Evolutionary conservation across 92 coral and sea anemone species (phyloP).

Genomic region (Palythoa grandiflora): DNA sequence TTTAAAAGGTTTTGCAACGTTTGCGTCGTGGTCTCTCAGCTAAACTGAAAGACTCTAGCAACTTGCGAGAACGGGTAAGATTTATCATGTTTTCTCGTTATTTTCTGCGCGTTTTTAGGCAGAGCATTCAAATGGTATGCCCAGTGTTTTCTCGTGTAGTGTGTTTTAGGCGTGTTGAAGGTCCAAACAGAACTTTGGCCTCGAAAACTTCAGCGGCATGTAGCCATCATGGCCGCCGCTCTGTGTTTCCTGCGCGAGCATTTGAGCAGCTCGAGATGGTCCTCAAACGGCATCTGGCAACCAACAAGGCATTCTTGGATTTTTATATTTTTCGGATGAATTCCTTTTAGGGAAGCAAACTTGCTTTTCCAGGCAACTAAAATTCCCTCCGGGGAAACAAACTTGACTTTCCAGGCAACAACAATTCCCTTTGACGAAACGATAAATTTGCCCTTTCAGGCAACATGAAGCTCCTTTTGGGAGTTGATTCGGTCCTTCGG

Average conservation of each 20-base stretch:
- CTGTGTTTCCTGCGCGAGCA: conserved; percentile 27
- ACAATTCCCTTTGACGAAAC: neutral
- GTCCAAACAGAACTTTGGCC: conserved; percentile 11
- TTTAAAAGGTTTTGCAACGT: conserved; percentile 29
- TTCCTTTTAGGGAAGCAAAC: neutral
- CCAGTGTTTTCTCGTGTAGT: conserved; percentile 24
- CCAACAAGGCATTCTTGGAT: conserved; percentile 24
- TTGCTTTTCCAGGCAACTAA: too few species aligned
- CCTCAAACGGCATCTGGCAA: conserved; percentile 10
- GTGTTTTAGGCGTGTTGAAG: conserved; percentile 8
- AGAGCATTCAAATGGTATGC: conserved; percentile 25
- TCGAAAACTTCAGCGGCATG: conserved; percentile 14
- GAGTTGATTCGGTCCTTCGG: conserved; percentile 7
- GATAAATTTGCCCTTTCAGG: neutral
- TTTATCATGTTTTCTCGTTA: conserved; percentile 31
- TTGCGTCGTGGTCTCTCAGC: conserved; percentile 20
- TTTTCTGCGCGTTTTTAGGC: conserved; percentile 17
- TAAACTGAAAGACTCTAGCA: conserved; percentile 32
- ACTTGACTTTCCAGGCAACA: neutral
- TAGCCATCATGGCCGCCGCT: conserved; percentile 26
- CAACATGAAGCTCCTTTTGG: conserved; percentile 8
- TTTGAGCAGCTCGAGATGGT: conserved; percentile 26
- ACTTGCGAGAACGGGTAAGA: conserved; percentile 31
- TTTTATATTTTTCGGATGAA: conserved; percentile 21
- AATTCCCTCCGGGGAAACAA: too few species aligned